Evolutionary conservation across 1,140 invertebrate species (phyloP).

Genomic region (Drosophila persimilis): DNA sequence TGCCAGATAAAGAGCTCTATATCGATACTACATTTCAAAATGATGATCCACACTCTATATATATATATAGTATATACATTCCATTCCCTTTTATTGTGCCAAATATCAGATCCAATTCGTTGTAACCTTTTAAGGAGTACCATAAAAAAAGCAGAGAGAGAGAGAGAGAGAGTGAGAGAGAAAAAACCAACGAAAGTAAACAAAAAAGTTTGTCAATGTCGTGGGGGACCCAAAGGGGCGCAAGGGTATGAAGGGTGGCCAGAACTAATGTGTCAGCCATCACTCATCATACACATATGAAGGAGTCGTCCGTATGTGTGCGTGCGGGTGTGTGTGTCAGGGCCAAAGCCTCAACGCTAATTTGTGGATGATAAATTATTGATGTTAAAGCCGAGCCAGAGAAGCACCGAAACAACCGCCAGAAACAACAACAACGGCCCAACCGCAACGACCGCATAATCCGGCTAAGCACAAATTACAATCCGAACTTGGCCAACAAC

Average conservation of each 20-base stretch:
- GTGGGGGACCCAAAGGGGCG: not conserved
- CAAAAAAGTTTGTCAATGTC: constrained; percentile 61
- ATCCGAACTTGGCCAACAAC: constrained; percentile 38
- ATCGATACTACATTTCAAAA: no score
- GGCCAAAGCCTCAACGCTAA: constrained; percentile 71
- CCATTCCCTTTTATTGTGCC: no score
- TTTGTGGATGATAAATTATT: constrained; percentile 82
- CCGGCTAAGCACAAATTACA: constrained; percentile 58
- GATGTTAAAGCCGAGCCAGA: constrained; percentile 63
- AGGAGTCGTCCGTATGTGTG: not conserved
- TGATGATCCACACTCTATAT: no score
- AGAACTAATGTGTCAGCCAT: constrained; percentile 60
- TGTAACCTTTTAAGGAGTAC: no score
- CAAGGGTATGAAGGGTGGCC: constrained; percentile 9
- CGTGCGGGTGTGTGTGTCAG: constrained; percentile 33
- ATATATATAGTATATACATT: no score
- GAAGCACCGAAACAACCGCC: constrained; percentile 24
- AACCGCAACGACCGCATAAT: constrained; percentile 36
- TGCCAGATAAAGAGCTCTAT: no score
- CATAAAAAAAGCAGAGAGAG: constrained; percentile 8
- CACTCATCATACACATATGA: constrained; percentile 45
- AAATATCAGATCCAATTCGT: no score
- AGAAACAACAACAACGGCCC: constrained; percentile 32
- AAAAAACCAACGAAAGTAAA: constrained; percentile 29
- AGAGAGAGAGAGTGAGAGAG: not conserved